These are phyloP conservation scores for Liparis tanakae DNA, from an alignment of 2,797 vertebrate genomes.

Conservation along the genomic window DNA sequence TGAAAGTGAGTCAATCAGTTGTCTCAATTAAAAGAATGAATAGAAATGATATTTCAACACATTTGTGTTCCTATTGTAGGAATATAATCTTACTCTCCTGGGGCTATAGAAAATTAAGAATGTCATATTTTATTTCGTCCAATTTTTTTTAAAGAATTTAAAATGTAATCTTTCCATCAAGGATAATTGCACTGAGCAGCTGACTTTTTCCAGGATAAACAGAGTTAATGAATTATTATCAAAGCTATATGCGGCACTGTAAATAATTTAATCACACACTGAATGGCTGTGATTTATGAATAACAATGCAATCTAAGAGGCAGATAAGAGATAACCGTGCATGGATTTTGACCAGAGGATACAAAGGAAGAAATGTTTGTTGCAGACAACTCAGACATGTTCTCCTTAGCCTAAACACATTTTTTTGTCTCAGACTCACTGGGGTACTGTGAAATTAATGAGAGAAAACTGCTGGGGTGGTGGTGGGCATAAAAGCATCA, in stretches of 20 bases:
- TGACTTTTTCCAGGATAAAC: constrained; percentile 20
- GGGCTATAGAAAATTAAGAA: constrained; percentile 25
- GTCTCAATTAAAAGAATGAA: constrained; percentile 62
- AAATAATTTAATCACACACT: constrained; percentile 23
- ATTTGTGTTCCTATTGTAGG: constrained; percentile 18
- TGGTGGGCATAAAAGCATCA: constrained; percentile 63
- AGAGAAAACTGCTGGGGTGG: constrained; percentile 69
- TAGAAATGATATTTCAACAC: constrained; percentile 36
- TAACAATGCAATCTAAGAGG: not conserved
- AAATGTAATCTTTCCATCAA: constrained; percentile 28
- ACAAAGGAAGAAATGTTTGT: not conserved
- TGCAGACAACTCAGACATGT: constrained; percentile 39
- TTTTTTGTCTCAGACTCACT: constrained; percentile 48
- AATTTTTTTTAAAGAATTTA: constrained; percentile 21
- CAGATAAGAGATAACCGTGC: not conserved
- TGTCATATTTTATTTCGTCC: not conserved
- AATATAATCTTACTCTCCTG: constrained; percentile 18
- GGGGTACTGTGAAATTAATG: constrained; percentile 71
- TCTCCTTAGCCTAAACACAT: constrained; percentile 21
- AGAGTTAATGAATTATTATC: constrained; percentile 54
- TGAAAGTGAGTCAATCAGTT: constrained; percentile 45
- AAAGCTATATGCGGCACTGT: constrained; percentile 18
- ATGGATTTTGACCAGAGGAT: constrained; percentile 18
- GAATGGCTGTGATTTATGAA: constrained; percentile 27
- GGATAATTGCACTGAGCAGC: constrained; percentile 27